These are phyloP conservation scores for Spodoptera exigua DNA, from an alignment of 2,888 invertebrate species.

Conservation along the genomic window DNA sequence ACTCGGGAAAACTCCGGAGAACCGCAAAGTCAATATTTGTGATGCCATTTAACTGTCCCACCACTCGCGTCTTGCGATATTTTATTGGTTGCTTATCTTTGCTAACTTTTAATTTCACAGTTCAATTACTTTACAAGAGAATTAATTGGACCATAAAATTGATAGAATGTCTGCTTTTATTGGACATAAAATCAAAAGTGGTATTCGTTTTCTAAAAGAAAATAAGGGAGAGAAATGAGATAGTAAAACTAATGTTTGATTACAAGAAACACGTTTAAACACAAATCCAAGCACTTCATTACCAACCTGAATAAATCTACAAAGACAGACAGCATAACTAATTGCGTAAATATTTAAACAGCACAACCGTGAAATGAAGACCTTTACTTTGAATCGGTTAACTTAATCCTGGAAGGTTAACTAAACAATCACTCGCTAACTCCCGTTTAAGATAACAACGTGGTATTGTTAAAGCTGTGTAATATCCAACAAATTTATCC, in stretches of 20 bases:
- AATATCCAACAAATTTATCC: slow-evolving; percentile 46
- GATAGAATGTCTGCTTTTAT: neutral
- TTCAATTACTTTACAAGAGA: slow-evolving; percentile 27
- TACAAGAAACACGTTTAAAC: slow-evolving; percentile 11
- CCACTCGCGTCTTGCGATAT: slow-evolving; percentile 68
- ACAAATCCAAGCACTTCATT: slow-evolving; percentile 31
- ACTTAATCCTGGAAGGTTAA: slow-evolving; percentile 30
- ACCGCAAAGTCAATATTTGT: slow-evolving; percentile 84
- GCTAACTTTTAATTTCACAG: slow-evolving; percentile 56
- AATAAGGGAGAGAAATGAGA: neutral
- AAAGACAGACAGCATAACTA: slow-evolving; percentile 38
- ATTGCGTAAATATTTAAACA: slow-evolving; percentile 47
- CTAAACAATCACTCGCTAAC: slow-evolving; percentile 38
- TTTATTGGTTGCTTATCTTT: slow-evolving; percentile 71
- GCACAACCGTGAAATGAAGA: slow-evolving; percentile 24
- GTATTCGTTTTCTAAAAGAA: neutral
- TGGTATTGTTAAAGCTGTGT: slow-evolving; percentile 43
- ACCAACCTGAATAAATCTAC: slow-evolving; percentile 21
- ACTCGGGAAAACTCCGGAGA: slow-evolving; percentile 66
- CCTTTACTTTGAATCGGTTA: slow-evolving; percentile 26
- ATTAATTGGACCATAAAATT: slow-evolving; percentile 13
- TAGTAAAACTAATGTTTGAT: slow-evolving; percentile 8
- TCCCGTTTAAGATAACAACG: slow-evolving; percentile 38
- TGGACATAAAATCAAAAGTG: neutral
- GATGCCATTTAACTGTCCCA: slow-evolving; percentile 80